Base-by-base conservation (phyloP, 2,888 invertebrate genomes). In the Drosophila putrida region DNA sequence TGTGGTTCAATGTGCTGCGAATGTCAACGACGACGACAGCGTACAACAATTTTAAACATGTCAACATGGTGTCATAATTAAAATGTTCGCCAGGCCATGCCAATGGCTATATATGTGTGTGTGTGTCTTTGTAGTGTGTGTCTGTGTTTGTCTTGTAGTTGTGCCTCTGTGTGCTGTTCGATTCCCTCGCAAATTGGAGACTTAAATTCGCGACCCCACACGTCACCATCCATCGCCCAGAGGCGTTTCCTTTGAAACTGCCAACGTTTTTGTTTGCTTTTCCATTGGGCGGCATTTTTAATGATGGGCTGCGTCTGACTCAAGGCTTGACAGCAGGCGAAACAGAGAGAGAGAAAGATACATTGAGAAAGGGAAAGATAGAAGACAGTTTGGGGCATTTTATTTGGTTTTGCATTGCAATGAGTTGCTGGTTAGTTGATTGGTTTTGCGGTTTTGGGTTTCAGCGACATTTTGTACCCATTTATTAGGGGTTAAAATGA, bases 61-160 rank as follows among this genome's bases (percentile, higher is more conserved):
- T 78, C 86, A 80, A 88, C 88, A 88, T 80, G 81, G 82, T 86
- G 88, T 88, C 88, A 86, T 86, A 86, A 86, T 86, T 86, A 86
- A 88, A 86, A 86, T 88, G 88, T 86, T 88, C 78, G 66, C 74
- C 72, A 63, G 71, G 51, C 59, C 69, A 41, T 63, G 68, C 38
- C 55, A 49, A 39, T 33, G 39, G 47, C 39, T 50, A n/a, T 28
- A 10, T 10, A 9, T 39, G 27, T 35, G 50, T 31, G 31, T 6
- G 9, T 31, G 31, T 31, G 59, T 67, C 27, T 54, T 50, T 62
- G 49, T 73, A 63, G 60, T 63, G 31, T 54, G 38, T 74, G 53
- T 66, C 59, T 75, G 53, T 66, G 62, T 64, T 35, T 54, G 53
- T 3, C 13, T 55, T 62, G 49, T 73, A 64, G 60, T 63, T 76